phyloP scores from a whole-genome alignment of 2,888 invertebrate genomes.

The Conus canariensis region DNA sequence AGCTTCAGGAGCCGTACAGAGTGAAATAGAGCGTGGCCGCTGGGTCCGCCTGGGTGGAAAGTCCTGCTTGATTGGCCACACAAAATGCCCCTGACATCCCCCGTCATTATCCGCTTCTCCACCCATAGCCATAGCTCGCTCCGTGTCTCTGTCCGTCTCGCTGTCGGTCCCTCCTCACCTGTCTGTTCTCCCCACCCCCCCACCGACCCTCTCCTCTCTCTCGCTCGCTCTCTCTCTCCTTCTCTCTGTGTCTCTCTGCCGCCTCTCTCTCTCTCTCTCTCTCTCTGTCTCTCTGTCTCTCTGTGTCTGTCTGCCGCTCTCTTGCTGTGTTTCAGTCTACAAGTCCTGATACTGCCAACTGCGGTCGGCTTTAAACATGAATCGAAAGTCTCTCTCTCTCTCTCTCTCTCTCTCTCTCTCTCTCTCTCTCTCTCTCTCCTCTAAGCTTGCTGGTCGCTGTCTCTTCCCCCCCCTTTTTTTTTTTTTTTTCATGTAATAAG shows the following conservation, averaged over 20 bases:
- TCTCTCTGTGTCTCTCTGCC: neutral
- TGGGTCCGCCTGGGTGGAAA: neutral
- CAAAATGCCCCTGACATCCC: constrained; percentile 25
- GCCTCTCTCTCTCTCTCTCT: neutral
- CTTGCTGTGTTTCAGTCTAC: neutral
- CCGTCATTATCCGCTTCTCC: neutral
- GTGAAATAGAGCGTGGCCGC: constrained; percentile 27
- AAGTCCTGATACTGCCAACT: neutral
- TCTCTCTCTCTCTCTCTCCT: too few species aligned
- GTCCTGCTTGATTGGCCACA: constrained; percentile 20
- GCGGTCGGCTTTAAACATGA: too few species aligned
- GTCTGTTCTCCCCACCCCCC: too few species aligned
- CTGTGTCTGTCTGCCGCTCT: neutral
- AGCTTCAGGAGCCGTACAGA: too few species aligned
- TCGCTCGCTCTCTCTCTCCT: too few species aligned
- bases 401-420: too few species aligned
- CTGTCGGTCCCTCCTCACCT: too few species aligned
- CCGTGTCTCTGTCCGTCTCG: too few species aligned
- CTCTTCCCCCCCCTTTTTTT: neutral
- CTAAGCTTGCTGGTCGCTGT: neutral
- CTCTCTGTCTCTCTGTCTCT: neutral
- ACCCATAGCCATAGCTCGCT: too few species aligned
- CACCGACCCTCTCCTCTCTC: too few species aligned
- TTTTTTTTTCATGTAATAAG: too few species aligned
- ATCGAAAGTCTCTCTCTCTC: too few species aligned